Evolutionary conservation across 2,113 vertebrate genomes (phyloP).

Genomic region (Tachuris rubrigastra): DNA sequence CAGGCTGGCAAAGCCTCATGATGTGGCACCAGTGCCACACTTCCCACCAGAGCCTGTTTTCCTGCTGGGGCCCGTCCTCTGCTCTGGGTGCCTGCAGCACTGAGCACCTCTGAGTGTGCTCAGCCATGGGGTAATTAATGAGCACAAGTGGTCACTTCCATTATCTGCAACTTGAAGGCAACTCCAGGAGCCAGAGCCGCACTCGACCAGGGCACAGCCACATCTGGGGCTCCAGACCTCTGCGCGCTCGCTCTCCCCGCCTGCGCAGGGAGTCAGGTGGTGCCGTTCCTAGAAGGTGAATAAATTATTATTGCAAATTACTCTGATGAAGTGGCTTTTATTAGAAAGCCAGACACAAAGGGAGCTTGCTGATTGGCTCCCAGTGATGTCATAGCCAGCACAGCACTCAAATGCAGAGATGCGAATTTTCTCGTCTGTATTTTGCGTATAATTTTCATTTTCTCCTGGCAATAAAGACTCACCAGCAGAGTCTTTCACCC

Average conservation of each 20-base stretch:
- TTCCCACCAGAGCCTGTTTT: neutral
- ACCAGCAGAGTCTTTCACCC: neutral
- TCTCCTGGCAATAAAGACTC: slow-evolving; percentile 5
- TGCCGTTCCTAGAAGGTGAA: slow-evolving; percentile 34
- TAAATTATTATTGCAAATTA: slow-evolving; percentile 57
- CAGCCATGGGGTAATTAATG: neutral
- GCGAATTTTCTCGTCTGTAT: neutral
- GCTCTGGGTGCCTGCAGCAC: neutral
- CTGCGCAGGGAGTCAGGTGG: neutral
- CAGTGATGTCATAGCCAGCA: slow-evolving; percentile 68
- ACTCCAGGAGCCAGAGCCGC: neutral
- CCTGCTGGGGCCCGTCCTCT: neutral
- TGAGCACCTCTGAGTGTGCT: neutral
- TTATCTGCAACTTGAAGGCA: neutral
- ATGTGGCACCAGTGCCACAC: no score
- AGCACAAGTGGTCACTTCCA: neutral
- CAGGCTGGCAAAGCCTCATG: neutral
- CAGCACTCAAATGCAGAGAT: neutral
- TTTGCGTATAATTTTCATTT: slow-evolving; percentile 41
- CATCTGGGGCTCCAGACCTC: neutral
- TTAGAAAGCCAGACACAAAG: slow-evolving; percentile 67
- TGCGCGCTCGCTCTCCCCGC: accelerated
- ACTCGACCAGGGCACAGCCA: neutral
- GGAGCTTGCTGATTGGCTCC: slow-evolving; percentile 57
- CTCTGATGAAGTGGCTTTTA: slow-evolving; percentile 58